Evolutionary conservation across 2,888 invertebrate genomes (phyloP), one percentile per base, ranked within the genome.

Genomic region (Ichneumon xanthorius): DNA sequence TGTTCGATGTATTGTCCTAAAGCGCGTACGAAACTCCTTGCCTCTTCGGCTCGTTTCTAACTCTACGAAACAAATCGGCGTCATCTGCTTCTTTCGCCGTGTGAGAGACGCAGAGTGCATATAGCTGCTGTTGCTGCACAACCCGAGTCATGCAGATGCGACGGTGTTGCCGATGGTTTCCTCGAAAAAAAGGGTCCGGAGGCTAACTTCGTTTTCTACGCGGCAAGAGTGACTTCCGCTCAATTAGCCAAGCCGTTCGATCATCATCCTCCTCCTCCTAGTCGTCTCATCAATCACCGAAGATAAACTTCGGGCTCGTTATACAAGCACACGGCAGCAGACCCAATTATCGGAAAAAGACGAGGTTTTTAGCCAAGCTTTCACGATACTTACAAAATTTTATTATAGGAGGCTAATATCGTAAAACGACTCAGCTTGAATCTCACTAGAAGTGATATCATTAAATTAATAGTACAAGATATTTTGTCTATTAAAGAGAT

Each of bases 161-260:
- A 80, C 80, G 82, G 70, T 30, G 63, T 26, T 26, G 61, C 4
- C 75, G 63, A 76, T 65, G 79, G 68, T 80, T 83, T 84, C 76
- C 55, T 30, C 78, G 71, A 85, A 80, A 80, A 70, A 80, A 85
- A 80, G 67, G 80, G 53, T 68, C 71, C 40, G 70, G 33, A 48
- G 61, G 53, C 53, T 76, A 71, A 55, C 71, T 65, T 72, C 50
- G 53, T 80, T 84, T 75, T 78, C 71, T 48, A 16, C 67, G 65
- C 63, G 58, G 75, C 73, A 63, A 65, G 33, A 81, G 80, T 77
- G 83, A 86, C 87, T 88, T 88, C 88, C 87, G 88, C 78, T 89
- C 87, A 87, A 88, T 89, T 87, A 87, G 84, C 75, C 73, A 85
- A 85, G 80, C 86, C 83, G 26, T 86, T 87, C 87, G 88, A 85